phyloP scores from a whole-genome alignment of 2,113 vertebrate species.

The Urocitellus parryii region DNA sequence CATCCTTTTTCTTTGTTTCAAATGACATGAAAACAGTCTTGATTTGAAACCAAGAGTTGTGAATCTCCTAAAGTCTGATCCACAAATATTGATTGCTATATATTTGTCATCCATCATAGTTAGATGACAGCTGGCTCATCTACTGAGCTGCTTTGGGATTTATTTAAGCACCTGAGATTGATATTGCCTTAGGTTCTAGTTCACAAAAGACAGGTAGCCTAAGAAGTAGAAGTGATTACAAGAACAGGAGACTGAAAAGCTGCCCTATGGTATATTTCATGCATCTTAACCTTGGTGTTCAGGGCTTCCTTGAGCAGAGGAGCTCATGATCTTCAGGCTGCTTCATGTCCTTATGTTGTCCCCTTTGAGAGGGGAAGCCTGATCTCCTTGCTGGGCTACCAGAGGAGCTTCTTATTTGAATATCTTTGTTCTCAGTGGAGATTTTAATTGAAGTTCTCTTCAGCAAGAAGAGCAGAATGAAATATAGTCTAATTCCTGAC shows the following conservation, averaged over 20 bases:
- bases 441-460: conserved; percentile 68
- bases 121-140: not conserved
- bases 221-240: not conserved
- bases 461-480: conserved; percentile 15
- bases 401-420: conserved; percentile 57
- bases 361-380: not conserved
- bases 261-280: not conserved
- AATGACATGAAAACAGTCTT: not conserved
- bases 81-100: not conserved
- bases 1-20: not conserved
- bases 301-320: not conserved
- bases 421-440: conserved; percentile 3
- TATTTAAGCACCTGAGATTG: not conserved
- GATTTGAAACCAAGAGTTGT: not conserved
- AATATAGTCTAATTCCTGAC: not conserved
- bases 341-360: not conserved
- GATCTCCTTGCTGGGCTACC: not conserved
- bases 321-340: not conserved
- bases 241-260: not conserved
- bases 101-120: not conserved
- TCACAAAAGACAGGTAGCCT: not conserved
- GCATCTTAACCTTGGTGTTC: not conserved
- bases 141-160: conserved; percentile 36
- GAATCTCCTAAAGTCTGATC: not conserved
- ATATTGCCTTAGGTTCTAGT: not conserved